Base-by-base conservation (phyloP, 2,888 invertebrate genomes). In the Salpingus planirostris region DNA sequence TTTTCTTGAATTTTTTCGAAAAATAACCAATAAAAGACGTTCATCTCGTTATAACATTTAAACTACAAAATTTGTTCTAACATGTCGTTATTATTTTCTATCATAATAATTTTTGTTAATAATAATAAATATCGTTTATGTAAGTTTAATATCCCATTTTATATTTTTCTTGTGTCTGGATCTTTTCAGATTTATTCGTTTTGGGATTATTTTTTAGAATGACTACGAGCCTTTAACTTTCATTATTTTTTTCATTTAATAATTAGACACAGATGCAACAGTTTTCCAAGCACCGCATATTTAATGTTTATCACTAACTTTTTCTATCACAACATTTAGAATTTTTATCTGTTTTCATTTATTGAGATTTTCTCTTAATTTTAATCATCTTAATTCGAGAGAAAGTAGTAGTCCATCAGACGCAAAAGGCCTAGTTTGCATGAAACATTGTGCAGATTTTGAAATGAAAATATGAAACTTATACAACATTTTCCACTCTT, bases 291-390 rank as follows among this genome's bases (percentile, higher is more conserved):
- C 36, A 39, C 40, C 33, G 40, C 43, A 27, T 40, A 21, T 39
- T 27, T 22, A 29, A 31, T 22, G 36, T 41, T 36, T 47, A 52
- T 50, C 48, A 53, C 45, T 49, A 50, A 43, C 26, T 34, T 40
- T 23, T 38, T 43, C 51, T 53, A 54, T 54, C 52, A 54, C 54
- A 55, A 54, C 54, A 50, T 55, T 55, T 55, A 54, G 54, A 55
- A 54, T 54, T 42, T 43, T 29, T 33, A n/a, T 39, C 38, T 36
- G 36, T 40, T 23, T 25, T 29, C 33, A n/a, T 10, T 11, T 11
- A 21, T n/a, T 7, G 25, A 21, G 18, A 22, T 26, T 25, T 23
- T 29, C 23, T 27, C 27, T 22, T 21, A n/a, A n/a, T n/a, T n/a
- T n/a, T n/a, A n/a, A n/a, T n/a, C n/a, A n/a, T n/a, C n/a, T n/a